phyloP scores from a whole-genome alignment of 2,113 vertebrate genomes.

The Cephalopholis sonnerati region DNA sequence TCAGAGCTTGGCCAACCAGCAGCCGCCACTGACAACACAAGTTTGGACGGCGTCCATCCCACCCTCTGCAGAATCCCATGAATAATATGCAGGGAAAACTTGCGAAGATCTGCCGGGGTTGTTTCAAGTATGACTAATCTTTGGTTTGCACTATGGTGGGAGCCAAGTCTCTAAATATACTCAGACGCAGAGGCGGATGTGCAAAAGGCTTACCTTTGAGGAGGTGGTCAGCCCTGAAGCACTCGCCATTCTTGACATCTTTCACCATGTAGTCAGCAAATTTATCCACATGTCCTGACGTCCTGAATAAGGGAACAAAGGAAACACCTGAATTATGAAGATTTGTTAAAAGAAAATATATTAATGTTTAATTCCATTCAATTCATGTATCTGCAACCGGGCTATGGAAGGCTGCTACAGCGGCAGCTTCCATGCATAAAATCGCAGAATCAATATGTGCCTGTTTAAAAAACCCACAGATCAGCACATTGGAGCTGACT shows the following conservation, averaged over 20 bases:
- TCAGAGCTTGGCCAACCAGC: constrained; percentile 12
- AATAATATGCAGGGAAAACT: constrained; percentile 17
- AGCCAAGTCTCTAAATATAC: not conserved
- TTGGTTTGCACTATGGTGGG: not conserved
- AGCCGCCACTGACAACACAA: constrained; percentile 25
- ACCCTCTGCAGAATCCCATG: constrained; percentile 17
- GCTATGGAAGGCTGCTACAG: constrained; percentile 75
- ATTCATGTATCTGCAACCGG: constrained; percentile 77
- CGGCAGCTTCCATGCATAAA: constrained; percentile 74
- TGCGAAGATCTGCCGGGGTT: constrained; percentile 6
- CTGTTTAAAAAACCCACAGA: constrained; percentile 72
- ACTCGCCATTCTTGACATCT: constrained; percentile 96
- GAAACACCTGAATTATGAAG: not conserved
- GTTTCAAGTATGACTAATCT: constrained; percentile 17
- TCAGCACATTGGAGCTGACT: constrained; percentile 59
- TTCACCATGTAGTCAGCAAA: constrained; percentile 99
- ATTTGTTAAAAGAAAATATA: not conserved
- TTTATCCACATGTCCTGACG: constrained; percentile 98
- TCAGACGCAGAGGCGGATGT: not conserved
- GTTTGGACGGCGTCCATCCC: constrained; percentile 6
- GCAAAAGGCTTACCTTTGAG: constrained; percentile 89
- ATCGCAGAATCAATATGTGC: constrained; percentile 74
- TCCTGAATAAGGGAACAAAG: constrained; percentile 80
- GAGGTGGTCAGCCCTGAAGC: constrained; percentile 97
- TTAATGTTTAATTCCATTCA: not conserved